These are phyloP conservation scores for Nettapus auritus DNA, from an alignment of 2,113 vertebrate genomes.

Conservation along the genomic window DNA sequence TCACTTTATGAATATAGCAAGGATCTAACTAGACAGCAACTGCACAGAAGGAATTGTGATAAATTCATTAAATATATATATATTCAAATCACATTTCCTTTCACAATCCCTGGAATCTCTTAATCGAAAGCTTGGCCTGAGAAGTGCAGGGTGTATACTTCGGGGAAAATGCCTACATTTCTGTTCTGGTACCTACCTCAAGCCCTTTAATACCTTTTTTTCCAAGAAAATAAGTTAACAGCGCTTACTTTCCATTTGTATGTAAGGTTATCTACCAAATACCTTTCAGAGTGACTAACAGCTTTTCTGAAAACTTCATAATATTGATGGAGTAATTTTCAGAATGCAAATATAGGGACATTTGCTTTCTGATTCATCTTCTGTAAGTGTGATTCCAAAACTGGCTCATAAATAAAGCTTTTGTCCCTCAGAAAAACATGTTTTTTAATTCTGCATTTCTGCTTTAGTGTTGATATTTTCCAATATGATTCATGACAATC, in stretches of 20 bases:
- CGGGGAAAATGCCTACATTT: background rate
- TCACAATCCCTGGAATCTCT: background rate
- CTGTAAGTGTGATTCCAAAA: background rate
- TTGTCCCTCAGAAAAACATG: background rate
- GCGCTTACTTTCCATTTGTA: background rate
- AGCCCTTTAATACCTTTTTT: background rate
- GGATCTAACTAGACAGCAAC: background rate
- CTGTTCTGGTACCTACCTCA: background rate
- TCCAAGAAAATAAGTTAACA: background rate
- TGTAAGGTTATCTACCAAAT: background rate
- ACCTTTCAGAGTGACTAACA: background rate
- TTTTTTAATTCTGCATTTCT: background rate
- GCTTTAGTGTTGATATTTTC: background rate
- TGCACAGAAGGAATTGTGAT: background rate
- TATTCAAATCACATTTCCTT: background rate
- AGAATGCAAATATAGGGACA: background rate
- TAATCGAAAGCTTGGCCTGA: background rate
- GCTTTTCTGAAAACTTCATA: background rate
- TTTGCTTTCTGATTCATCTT: background rate
- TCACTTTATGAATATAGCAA: background rate
- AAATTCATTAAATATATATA: background rate
- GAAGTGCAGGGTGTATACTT: background rate
- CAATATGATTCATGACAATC: background rate
- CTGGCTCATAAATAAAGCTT: background rate
- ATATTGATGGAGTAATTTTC: background rate